phyloP scores from a whole-genome alignment of 2,113 vertebrate species.

The Prochilodus magdalenae region DNA sequence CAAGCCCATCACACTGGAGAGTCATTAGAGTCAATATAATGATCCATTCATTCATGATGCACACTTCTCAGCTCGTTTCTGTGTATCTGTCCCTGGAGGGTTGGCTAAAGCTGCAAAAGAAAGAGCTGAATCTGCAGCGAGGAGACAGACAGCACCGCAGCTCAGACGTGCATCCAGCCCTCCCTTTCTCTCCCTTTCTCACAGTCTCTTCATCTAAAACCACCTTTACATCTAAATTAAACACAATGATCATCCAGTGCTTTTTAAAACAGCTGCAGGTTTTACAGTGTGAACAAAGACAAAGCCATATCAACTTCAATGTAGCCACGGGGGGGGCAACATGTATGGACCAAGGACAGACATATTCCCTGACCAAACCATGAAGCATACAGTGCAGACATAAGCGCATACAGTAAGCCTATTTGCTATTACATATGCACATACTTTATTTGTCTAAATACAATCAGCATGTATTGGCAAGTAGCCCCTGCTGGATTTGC shows the following conservation, averaged over 20 bases:
- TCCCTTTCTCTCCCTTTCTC: not conserved
- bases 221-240: conserved; percentile 18
- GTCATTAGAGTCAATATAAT: not conserved
- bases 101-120: conserved; percentile 46
- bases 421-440: not conserved
- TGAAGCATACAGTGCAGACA: not conserved
- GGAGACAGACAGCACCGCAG: conserved; percentile 53
- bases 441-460: not conserved
- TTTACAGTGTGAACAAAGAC: not conserved
- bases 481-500: conserved; percentile 27
- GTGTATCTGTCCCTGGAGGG: conserved; percentile 37
- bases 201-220: not conserved
- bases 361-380: not conserved
- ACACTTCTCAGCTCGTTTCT: conserved; percentile 12
- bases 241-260: not conserved
- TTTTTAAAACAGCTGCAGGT: not conserved
- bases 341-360: not conserved
- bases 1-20: not conserved
- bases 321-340: not conserved
- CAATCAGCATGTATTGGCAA: not conserved
- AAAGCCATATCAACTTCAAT: not conserved
- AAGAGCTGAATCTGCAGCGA: conserved; percentile 61
- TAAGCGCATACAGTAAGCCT: not conserved
- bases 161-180: conserved; percentile 36
- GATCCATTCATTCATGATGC: not conserved